These are phyloP conservation scores for Pantelozetes paolii DNA, from an alignment of 2,888 invertebrate genomes.

Conservation along the genomic window DNA sequence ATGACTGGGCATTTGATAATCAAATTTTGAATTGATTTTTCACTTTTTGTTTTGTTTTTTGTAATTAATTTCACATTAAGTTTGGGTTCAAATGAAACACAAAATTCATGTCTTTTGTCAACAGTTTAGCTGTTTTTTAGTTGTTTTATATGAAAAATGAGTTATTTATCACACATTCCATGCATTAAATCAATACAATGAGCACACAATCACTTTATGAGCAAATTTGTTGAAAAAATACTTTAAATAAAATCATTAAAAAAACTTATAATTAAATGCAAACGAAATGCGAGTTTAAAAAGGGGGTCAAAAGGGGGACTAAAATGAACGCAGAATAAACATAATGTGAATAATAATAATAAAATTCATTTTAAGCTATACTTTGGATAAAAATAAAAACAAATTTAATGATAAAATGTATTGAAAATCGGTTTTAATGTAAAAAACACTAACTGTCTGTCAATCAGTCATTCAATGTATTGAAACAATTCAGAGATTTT, in stretches of 20 bases:
- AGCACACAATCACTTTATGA: constrained; percentile 35
- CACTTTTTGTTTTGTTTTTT: background rate
- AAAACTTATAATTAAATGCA: background rate
- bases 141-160: constrained; percentile 12
- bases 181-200: constrained; percentile 25
- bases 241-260: background rate
- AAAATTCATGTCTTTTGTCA: background rate
- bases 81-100: background rate
- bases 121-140: background rate
- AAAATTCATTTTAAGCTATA: background rate
- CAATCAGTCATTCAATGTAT: constrained; percentile 1
- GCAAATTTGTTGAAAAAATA: constrained; percentile 4
- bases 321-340: too few species aligned
- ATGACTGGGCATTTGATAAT: constrained; percentile 9
- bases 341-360: background rate
- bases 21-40: background rate
- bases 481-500: background rate
- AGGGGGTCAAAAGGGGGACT: background rate
- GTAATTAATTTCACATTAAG: too few species aligned
- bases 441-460: constrained; percentile 21
- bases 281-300: background rate
- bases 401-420: background rate
- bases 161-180: constrained; percentile 34
- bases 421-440: background rate
- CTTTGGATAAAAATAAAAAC: background rate